Percentiles rank a stretch among this genome's conserved stretches.
These are phyloP conservation scores for Thalassoma bifasciatum DNA, from an alignment of 2,113 vertebrate species.

Conservation along the genomic window DNA sequence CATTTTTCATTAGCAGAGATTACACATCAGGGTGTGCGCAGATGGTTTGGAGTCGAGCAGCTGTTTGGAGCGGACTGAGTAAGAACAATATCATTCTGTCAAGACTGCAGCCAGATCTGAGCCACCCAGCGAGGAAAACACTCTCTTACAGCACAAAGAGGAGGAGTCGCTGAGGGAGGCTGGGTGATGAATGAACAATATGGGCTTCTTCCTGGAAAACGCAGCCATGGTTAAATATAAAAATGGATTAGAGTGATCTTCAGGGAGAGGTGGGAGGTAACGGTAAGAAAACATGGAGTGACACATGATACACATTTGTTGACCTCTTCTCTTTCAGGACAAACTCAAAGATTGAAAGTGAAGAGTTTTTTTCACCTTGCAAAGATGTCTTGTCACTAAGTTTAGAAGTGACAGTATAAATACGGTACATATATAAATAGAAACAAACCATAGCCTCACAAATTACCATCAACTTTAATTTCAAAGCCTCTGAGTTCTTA, in stretches of 20 bases:
- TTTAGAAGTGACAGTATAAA: no score
- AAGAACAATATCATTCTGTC: constrained; percentile 75
- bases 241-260: constrained; percentile 48
- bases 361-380: no score
- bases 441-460: no score
- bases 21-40: constrained; percentile 57
- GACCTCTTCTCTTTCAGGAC: neutral
- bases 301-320: neutral
- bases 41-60: constrained; percentile 68
- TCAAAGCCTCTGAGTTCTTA: no score
- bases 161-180: constrained; percentile 51
- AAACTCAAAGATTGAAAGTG: neutral
- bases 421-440: no score
- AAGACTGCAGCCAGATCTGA: constrained; percentile 56
- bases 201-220: constrained; percentile 56
- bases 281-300: constrained; percentile 3
- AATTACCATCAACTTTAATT: no score
- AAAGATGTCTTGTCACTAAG: no score
- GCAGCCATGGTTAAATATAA: constrained; percentile 43
- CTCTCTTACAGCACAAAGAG: constrained; percentile 56
- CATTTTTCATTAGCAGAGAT: constrained; percentile 68
- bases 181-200: constrained; percentile 72
- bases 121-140: constrained; percentile 68
- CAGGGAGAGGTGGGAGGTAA: constrained; percentile 10
- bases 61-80: constrained; percentile 70